These are phyloP conservation scores for Jacana jacana DNA, from an alignment of 2,113 vertebrate species.

Conservation along the genomic window DNA sequence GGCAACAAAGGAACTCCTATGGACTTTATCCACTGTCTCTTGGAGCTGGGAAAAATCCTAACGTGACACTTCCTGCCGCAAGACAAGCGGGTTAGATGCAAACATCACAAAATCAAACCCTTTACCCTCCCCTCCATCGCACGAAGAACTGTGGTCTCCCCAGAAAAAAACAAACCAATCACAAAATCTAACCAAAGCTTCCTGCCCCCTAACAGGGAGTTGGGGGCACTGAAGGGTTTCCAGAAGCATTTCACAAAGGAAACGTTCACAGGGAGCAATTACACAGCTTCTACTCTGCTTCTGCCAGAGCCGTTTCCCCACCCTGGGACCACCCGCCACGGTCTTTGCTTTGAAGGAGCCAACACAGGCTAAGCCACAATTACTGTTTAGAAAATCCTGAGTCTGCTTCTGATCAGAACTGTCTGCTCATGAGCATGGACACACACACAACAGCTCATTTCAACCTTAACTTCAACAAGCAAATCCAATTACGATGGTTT, in stretches of 20 bases:
- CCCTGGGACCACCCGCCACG: fast-evolving
- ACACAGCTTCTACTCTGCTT: not conserved
- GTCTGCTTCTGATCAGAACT: not conserved
- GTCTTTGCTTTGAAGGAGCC: not conserved
- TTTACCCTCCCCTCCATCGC: not conserved
- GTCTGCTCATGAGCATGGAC: not conserved
- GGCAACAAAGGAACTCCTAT: not conserved
- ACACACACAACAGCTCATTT: not conserved
- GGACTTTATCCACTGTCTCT: not conserved
- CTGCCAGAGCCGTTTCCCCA: not conserved
- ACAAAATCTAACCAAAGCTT: not conserved
- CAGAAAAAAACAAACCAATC: not conserved
- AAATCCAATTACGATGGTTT: not conserved
- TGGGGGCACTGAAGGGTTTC: not conserved
- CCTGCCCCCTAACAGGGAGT: fast-evolving
- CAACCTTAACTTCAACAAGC: not conserved
- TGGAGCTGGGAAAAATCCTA: not conserved
- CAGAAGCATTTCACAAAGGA: not conserved
- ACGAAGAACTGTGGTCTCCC: not conserved
- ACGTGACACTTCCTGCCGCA: not conserved
- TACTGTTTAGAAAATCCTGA: not conserved
- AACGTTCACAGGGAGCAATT: not conserved
- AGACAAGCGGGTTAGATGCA: not conserved
- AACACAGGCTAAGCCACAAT: not conserved
- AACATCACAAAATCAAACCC: not conserved